Conservation (phyloP, 2,888 invertebrate species). For the Leucoma salicis region DNA sequence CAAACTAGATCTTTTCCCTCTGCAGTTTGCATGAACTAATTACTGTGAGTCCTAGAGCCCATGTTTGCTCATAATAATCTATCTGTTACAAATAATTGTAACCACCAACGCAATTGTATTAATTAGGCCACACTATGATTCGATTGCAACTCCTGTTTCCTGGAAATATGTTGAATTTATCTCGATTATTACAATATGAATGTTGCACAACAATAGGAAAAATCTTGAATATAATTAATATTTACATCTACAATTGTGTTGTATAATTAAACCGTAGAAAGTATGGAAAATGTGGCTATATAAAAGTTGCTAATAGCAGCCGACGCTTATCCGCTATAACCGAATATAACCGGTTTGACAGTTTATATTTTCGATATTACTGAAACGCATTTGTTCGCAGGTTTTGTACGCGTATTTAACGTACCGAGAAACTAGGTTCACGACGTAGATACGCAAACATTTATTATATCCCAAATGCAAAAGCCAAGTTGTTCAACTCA, state of each 20-base stretch:
- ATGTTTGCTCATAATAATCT: slow-evolving; percentile 44
- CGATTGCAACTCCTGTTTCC: slow-evolving; percentile 48
- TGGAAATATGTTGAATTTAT: slow-evolving; percentile 48
- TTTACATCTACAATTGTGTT: slow-evolving; percentile 26
- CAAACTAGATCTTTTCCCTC: slow-evolving; percentile 51
- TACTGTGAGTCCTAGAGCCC: slow-evolving; percentile 36
- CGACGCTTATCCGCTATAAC: no score
- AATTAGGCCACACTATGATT: slow-evolving; percentile 43
- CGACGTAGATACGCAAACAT: slow-evolving; percentile 69
- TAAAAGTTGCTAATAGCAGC: slow-evolving; percentile 12
- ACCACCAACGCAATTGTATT: slow-evolving; percentile 35
- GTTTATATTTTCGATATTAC: no score
- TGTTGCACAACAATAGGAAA: slow-evolving; percentile 38
- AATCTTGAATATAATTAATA: slow-evolving; percentile 33
- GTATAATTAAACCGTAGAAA: slow-evolving; percentile 22
- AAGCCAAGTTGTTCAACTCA: slow-evolving; percentile 43
- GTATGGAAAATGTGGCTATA: slow-evolving; percentile 18
- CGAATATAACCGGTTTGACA: no score
- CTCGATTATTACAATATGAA: slow-evolving; percentile 28
- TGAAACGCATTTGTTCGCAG: slow-evolving; percentile 17
- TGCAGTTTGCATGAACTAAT: slow-evolving; percentile 49
- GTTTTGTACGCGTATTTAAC: slow-evolving; percentile 36
- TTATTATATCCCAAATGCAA: slow-evolving; percentile 68
- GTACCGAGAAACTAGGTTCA: slow-evolving; percentile 71
- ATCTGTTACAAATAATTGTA: slow-evolving; percentile 38